Conservation (phyloP, 2,113 vertebrate genomes). For the Pyrgilauda ruficollis region DNA sequence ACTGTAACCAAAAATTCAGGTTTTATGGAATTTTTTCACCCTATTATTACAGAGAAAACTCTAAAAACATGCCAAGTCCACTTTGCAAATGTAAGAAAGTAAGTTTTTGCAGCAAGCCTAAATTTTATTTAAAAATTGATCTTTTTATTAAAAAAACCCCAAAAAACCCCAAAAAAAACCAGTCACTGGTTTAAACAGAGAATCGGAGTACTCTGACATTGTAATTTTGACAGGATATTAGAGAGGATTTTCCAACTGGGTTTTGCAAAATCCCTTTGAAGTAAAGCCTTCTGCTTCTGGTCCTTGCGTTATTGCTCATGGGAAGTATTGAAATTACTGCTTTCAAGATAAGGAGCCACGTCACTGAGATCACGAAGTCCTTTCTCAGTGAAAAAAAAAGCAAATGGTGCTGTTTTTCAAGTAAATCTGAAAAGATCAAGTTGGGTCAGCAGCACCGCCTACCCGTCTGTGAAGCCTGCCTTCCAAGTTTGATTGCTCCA, state of each 20-base stretch:
- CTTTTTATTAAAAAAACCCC: neutral
- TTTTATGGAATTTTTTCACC: neutral
- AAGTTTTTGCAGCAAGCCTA: neutral
- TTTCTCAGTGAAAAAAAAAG: neutral
- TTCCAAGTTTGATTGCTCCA: constrained; percentile 86
- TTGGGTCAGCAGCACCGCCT: constrained; percentile 88
- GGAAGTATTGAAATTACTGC: neutral
- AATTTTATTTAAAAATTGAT: neutral
- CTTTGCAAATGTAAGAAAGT: neutral
- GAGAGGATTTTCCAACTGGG: constrained; percentile 14
- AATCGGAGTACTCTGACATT: neutral
- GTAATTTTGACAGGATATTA: constrained; percentile 37
- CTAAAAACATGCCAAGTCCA: neutral
- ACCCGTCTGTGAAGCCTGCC: constrained; percentile 68
- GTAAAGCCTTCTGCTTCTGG: constrained; percentile 10
- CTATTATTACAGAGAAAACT: neutral
- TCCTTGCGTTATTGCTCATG: constrained; percentile 3
- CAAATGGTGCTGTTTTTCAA: constrained; percentile 46
- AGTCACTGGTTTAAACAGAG: constrained; percentile 28
- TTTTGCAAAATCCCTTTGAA: constrained; percentile 49
- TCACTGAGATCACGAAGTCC: constrained; percentile 2
- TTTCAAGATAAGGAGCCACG: constrained; percentile 19
- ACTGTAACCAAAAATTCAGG: neutral
- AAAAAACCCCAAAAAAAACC: neutral
- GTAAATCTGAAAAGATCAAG: neutral